These are phyloP conservation scores for Heliconius congener DNA, from an alignment of 1,140 invertebrate genomes.

Conservation along the genomic window DNA sequence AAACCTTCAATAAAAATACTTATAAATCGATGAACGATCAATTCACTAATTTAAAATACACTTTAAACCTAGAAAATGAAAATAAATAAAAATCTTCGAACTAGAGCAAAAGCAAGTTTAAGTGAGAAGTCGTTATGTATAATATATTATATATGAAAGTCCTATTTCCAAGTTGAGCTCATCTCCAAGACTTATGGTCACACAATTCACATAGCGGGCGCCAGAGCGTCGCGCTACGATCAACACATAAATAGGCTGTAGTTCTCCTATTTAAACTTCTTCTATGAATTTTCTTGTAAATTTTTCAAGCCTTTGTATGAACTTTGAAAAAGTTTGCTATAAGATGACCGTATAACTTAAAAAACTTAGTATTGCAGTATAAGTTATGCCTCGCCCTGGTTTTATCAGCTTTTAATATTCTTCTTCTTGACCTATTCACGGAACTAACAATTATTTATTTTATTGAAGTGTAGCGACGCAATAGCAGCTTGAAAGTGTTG, in stretches of 20 bases:
- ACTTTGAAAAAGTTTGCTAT: conserved; percentile 1
- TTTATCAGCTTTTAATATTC: too few relatives aligned
- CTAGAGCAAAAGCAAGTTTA: background rate
- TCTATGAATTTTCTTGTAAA: conserved; percentile 3
- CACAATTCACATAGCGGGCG: conserved; percentile 28
- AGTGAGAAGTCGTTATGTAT: background rate
- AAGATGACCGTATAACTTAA: background rate
- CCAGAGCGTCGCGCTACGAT: conserved; percentile 23
- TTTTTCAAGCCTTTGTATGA: background rate
- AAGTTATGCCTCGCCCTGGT: too few relatives aligned
- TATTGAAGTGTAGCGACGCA: too few relatives aligned
- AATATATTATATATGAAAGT: background rate
- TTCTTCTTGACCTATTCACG: too few relatives aligned
- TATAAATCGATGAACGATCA: too few relatives aligned
- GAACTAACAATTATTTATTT: too few relatives aligned
- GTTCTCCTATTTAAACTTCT: conserved; percentile 6
- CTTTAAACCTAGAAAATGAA: background rate
- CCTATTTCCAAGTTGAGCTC: conserved; percentile 10
- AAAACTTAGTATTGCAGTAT: background rate
- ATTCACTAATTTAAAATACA: background rate
- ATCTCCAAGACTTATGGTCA: conserved; percentile 22
- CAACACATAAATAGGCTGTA: conserved; percentile 14
- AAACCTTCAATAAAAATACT: too few relatives aligned
- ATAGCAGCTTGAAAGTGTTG: too few relatives aligned
- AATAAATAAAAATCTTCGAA: background rate